These are phyloP conservation scores for Poeciliopsis turneri DNA, from an alignment of 2,797 vertebrate genomes.

Conservation along the genomic window DNA sequence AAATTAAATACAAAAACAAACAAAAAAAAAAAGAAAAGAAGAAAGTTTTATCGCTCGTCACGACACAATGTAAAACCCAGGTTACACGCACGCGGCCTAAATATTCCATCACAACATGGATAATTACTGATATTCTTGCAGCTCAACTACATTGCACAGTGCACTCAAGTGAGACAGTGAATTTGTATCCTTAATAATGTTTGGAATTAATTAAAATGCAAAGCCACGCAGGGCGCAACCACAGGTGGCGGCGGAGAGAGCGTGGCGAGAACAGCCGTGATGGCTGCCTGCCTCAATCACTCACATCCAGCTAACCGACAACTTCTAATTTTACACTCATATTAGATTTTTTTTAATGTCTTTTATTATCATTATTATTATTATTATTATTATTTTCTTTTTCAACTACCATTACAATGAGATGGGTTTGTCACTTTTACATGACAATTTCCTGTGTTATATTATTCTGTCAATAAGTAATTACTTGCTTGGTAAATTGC, in stretches of 20 bases:
- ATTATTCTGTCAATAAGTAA: conserved; percentile 82
- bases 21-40: conserved; percentile 9
- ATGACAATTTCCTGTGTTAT: conserved; percentile 77
- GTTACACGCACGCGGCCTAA: conserved; percentile 49
- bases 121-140: conserved; percentile 58
- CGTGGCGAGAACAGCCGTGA: conserved; percentile 26
- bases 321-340: conserved; percentile 51
- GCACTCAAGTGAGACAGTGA: conserved; percentile 63
- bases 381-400: conserved; percentile 45
- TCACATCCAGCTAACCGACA: conserved; percentile 57
- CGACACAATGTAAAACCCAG: conserved; percentile 36
- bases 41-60: conserved; percentile 26
- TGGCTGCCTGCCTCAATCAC: conserved; percentile 31
- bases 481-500: conserved; percentile 78
- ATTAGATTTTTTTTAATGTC: background rate
- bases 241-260: conserved; percentile 58
- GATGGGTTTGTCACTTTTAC: conserved; percentile 63
- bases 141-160: conserved; percentile 43
- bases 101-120: conserved; percentile 57
- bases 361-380: conserved; percentile 50
- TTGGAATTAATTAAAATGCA: conserved; percentile 73
- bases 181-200: conserved; percentile 71
- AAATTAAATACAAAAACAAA: background rate
- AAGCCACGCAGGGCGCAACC: conserved; percentile 58
- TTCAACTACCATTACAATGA: conserved; percentile 45